Percentiles rank a stretch among this genome's conserved stretches.
phyloP scores from a whole-genome alignment of 2,113 vertebrate species.

The Opisthocomus hoazin region DNA sequence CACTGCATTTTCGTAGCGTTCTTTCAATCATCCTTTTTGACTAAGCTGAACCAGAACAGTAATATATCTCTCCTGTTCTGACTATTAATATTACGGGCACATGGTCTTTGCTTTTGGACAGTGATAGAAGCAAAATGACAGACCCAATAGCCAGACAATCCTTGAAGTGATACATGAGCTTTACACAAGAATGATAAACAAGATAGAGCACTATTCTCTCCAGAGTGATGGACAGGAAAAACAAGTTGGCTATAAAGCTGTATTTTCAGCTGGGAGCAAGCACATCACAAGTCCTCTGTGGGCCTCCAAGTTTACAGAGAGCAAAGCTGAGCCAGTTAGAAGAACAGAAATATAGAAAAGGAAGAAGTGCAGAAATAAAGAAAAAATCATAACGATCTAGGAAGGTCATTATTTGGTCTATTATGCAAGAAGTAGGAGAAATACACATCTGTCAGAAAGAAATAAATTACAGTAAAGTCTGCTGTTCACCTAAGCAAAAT shows the following conservation, averaged over 20 bases:
- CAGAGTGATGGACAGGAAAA: constrained; percentile 4
- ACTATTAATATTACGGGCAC: neutral
- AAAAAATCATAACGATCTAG: neutral
- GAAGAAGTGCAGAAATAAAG: neutral
- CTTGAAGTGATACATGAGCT: constrained; percentile 41
- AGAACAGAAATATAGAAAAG: neutral
- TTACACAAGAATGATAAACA: constrained; percentile 43
- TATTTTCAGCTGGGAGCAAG: neutral
- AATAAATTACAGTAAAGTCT: neutral
- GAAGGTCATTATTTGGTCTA: neutral
- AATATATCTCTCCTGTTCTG: neutral
- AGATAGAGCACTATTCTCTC: neutral
- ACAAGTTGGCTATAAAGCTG: neutral
- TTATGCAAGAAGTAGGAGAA: neutral
- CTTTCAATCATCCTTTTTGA: constrained; percentile 27
- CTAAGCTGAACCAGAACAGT: neutral
- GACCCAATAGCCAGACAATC: constrained; percentile 31
- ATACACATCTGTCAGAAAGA: neutral
- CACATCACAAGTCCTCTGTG: neutral
- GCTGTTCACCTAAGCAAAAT: neutral
- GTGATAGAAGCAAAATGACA: constrained; percentile 37
- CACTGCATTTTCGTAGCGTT: neutral
- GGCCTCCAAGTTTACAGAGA: neutral
- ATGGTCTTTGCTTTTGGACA: neutral
- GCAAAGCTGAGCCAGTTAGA: neutral